These are phyloP conservation scores for Apamea anceps DNA, from an alignment of 2,888 invertebrate genomes.

Conservation along the genomic window DNA sequence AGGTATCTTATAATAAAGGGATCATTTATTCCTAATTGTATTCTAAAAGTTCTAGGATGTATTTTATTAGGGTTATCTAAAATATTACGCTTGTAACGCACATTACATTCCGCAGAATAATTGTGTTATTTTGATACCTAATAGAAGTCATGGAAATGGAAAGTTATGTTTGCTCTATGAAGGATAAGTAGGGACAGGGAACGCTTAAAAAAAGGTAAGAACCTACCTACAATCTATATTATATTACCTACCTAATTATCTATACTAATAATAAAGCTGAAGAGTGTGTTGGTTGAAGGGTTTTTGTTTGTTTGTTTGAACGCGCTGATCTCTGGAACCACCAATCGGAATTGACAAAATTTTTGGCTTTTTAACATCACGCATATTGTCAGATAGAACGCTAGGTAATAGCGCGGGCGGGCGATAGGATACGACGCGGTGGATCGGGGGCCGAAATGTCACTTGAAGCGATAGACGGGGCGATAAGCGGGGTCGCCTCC, in stretches of 20 bases:
- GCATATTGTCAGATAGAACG: too few species aligned
- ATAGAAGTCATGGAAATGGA: background rate
- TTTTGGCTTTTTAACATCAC: too few species aligned
- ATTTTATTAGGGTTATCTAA: background rate
- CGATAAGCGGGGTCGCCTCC: too few species aligned
- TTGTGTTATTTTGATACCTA: background rate
- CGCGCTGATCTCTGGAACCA: too few species aligned
- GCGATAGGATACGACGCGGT: too few species aligned
- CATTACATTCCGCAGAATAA: background rate
- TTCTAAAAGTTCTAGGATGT: background rate
- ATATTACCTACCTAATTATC: background rate
- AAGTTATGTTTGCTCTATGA: background rate
- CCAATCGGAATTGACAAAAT: too few species aligned
- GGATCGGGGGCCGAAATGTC: too few species aligned
- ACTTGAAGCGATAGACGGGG: too few species aligned
- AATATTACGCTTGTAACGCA: background rate
- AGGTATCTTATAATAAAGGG: background rate
- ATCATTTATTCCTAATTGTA: constrained; percentile 2
- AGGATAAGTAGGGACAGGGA: background rate
- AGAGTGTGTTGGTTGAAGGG: too few species aligned
- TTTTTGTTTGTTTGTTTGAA: too few species aligned
- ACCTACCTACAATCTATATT: background rate
- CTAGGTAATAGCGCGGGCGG: too few species aligned
- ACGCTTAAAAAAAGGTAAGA: background rate
- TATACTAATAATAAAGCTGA: too few species aligned